A percentile compares a stretch with the other conserved stretches of the same genome.
These are phyloP conservation scores for Tanytarsus gracilentus DNA, from an alignment of 2,888 invertebrate species.

Conservation along the genomic window DNA sequence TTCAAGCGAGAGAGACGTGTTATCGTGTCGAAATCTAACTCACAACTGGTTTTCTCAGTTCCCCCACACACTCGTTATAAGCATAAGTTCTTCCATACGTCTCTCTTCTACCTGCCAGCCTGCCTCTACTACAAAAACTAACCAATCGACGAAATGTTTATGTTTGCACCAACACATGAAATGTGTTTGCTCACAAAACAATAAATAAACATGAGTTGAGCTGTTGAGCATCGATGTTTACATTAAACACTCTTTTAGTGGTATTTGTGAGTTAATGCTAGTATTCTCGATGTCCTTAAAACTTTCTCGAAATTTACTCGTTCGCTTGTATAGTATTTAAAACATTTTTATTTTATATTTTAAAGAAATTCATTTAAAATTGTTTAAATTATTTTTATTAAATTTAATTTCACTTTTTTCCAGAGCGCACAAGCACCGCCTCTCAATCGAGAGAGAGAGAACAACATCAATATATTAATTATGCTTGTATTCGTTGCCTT, in stretches of 20 bases:
- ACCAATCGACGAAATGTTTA: slow-evolving; percentile 18
- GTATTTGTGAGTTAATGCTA: background rate
- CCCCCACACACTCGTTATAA: slow-evolving; percentile 9
- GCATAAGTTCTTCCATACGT: background rate
- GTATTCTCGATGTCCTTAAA: background rate
- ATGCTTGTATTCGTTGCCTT: background rate
- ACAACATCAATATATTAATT: background rate
- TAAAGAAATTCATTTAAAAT: no score
- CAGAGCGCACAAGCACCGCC: background rate
- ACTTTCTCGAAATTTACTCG: background rate
- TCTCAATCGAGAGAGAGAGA: background rate
- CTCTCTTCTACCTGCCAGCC: background rate
- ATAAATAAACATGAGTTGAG: slow-evolving; percentile 19
- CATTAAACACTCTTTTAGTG: slow-evolving; percentile 8
- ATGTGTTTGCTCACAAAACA: slow-evolving; percentile 12
- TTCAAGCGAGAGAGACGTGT: background rate
- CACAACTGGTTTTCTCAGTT: slow-evolving; percentile 23
- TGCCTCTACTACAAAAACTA: background rate
- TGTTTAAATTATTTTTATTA: no score
- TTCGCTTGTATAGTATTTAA: background rate
- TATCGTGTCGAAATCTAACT: slow-evolving; percentile 19
- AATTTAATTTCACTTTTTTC: no score
- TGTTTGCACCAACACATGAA: slow-evolving; percentile 19
- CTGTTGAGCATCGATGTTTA: slow-evolving; percentile 21
- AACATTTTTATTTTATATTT: no score